Evolutionary conservation across 2,797 vertebrate genomes (phyloP).

Genomic region (Scolopax rusticola): DNA sequence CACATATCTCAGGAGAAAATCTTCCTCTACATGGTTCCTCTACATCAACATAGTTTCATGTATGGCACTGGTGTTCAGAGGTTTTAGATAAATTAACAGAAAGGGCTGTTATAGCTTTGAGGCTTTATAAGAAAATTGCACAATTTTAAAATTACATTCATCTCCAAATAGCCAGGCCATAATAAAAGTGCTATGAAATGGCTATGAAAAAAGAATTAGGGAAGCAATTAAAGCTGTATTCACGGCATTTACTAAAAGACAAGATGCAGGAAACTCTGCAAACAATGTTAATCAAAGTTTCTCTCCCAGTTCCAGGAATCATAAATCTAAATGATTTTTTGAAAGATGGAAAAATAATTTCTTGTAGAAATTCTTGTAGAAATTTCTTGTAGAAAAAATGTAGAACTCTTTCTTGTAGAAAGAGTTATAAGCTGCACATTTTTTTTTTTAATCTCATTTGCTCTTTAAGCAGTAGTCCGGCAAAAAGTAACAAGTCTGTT

Average conservation of each 20-base stretch:
- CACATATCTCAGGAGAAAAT: background rate
- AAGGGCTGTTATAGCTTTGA: background rate
- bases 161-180: background rate
- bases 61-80: background rate
- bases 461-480: background rate
- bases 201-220: background rate
- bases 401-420: background rate
- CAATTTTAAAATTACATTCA: background rate
- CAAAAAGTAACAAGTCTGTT: background rate
- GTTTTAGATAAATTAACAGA: background rate
- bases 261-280: background rate
- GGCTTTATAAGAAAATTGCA: background rate
- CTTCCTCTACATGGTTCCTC: background rate
- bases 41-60: background rate
- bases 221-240: background rate
- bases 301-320: background rate
- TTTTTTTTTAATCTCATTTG: background rate
- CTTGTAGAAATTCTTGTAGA: background rate
- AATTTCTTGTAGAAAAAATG: background rate
- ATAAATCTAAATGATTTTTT: background rate
- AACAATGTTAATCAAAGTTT: background rate
- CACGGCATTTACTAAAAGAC: background rate
- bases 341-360: background rate
- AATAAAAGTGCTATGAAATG: background rate
- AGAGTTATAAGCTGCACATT: background rate